Percentiles rank a stretch among this genome's conserved stretches.
Evolutionary conservation across 2,888 invertebrate species (phyloP).

Genomic region (Nephrotoma flavescens): DNA sequence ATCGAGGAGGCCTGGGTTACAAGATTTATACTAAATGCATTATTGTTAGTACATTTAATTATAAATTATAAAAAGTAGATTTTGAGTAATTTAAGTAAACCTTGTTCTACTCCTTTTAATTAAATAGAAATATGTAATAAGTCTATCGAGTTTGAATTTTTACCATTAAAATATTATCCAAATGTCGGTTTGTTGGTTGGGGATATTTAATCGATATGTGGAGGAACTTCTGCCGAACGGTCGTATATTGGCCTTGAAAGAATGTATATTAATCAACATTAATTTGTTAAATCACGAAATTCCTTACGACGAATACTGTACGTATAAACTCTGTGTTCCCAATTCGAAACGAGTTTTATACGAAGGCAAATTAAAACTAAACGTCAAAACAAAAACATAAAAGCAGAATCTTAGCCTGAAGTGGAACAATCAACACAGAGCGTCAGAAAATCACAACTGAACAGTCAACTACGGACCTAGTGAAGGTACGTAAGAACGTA

Average conservation of each 20-base stretch:
- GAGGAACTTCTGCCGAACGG: too few relatives aligned
- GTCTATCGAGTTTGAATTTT: not conserved
- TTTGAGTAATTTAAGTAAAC: not conserved
- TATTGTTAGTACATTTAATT: not conserved
- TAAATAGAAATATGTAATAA: not conserved
- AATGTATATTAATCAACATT: too few relatives aligned
- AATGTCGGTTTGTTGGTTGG: not conserved
- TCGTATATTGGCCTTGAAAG: too few relatives aligned
- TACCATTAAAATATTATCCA: not conserved
- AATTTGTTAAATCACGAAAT: too few relatives aligned
- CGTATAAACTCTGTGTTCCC: not conserved
- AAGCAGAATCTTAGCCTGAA: too few relatives aligned
- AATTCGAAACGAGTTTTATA: too few relatives aligned
- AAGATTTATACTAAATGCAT: constrained; percentile 10
- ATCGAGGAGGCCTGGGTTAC: constrained; percentile 7
- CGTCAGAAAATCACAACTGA: too few relatives aligned
- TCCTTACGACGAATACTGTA: too few relatives aligned
- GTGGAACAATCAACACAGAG: too few relatives aligned
- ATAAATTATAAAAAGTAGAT: not conserved
- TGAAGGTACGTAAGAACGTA: too few relatives aligned
- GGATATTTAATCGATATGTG: too few relatives aligned
- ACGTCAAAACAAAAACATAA: not conserved
- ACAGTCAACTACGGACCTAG: too few relatives aligned
- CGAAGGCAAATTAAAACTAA: not conserved
- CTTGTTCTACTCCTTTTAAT: not conserved